A percentile compares a stretch with the other conserved stretches of the same genome.
Conservation (phyloP, 2,797 vertebrate species). For the Lutra lutra region DNA sequence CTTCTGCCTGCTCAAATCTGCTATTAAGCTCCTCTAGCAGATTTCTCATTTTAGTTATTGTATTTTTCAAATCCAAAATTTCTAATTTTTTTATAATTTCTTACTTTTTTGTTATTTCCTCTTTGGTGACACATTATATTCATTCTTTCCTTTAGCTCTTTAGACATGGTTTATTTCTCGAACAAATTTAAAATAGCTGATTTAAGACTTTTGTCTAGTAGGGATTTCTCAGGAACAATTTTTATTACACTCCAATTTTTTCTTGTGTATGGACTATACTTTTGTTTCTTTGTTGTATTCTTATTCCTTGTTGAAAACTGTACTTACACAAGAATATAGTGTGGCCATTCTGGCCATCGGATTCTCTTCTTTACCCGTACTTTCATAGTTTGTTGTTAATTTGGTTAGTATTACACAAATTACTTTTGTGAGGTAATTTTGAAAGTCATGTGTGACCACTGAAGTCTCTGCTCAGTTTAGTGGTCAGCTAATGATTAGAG, state of each 20-base stretch:
- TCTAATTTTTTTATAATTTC: background rate
- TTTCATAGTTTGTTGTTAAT: background rate
- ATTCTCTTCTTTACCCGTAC: background rate
- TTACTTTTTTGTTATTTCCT: background rate
- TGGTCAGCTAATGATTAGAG: background rate
- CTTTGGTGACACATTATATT: background rate
- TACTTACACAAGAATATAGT: background rate
- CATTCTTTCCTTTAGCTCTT: background rate
- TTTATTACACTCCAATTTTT: background rate
- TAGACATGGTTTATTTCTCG: background rate
- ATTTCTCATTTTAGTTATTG: background rate
- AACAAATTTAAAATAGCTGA: background rate
- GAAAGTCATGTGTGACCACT: background rate
- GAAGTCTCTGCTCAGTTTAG: background rate
- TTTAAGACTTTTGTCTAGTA: background rate
- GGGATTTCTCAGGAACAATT: background rate
- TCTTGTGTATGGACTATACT: too few species aligned
- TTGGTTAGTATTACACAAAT: background rate
- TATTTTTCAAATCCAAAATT: background rate
- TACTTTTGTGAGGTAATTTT: background rate
- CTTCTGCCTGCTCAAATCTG: background rate
- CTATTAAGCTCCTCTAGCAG: background rate
- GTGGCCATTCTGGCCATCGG: background rate
- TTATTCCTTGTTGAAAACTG: slow-evolving; percentile 9
- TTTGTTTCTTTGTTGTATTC: background rate